phyloP scores from a whole-genome alignment of 2,888 invertebrate genomes.

The Idaea straminata region DNA sequence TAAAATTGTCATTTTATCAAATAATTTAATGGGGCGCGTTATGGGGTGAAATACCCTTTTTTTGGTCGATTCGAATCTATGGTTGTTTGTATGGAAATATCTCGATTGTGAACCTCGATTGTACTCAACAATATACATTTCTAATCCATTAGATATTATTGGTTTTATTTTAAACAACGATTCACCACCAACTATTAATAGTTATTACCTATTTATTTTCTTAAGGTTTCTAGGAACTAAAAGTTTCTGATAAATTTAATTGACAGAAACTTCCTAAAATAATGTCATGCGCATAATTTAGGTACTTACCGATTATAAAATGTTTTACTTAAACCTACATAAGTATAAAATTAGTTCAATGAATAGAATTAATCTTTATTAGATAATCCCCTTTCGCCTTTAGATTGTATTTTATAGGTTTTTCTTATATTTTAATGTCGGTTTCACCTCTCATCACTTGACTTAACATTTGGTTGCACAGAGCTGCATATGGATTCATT shows the following conservation, averaged over 20 bases:
- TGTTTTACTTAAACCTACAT: no score
- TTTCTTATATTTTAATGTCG: slow-evolving; percentile 54
- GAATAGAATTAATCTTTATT: no score
- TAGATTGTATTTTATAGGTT: neutral
- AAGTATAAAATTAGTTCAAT: no score
- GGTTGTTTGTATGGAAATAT: slow-evolving; percentile 53
- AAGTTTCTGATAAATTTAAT: neutral
- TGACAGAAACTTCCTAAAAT: no score
- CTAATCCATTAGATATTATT: slow-evolving; percentile 74
- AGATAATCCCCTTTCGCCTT: neutral
- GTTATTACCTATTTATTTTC: neutral
- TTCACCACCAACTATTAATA: neutral
- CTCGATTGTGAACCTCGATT: slow-evolving; percentile 69
- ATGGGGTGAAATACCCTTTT: slow-evolving; percentile 33
- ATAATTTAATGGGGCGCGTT: slow-evolving; percentile 43
- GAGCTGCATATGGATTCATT: slow-evolving; percentile 95
- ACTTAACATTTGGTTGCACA: slow-evolving; percentile 96
- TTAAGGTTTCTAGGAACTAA: neutral
- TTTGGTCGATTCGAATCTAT: slow-evolving; percentile 38
- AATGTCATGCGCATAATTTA: no score
- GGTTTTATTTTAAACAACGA: slow-evolving; percentile 54
- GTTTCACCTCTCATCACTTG: slow-evolving; percentile 84
- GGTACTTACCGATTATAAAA: no score
- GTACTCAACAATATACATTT: slow-evolving; percentile 79
- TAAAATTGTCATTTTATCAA: slow-evolving; percentile 56